Evolutionary conservation across 2,113 vertebrate genomes (phyloP).

Genomic region (Microtus ochrogaster): DNA sequence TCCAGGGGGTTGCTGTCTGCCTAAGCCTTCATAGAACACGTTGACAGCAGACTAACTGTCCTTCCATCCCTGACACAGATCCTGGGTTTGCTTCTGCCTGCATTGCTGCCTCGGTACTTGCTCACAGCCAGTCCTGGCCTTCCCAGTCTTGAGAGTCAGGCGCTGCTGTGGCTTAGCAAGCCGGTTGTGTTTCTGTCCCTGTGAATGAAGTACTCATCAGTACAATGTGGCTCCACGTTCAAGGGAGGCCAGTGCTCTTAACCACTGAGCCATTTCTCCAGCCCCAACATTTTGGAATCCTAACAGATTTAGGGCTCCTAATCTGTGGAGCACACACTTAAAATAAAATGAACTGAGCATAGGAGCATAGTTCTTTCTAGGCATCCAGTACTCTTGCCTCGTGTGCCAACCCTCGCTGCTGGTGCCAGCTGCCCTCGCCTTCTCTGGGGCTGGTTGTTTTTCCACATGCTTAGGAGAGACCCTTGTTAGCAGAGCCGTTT

Average conservation of each 20-base stretch:
- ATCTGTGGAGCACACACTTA: neutral
- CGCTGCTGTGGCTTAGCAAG: neutral
- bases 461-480: neutral
- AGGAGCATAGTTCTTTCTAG: neutral
- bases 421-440: neutral
- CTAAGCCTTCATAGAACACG: neutral
- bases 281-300: neutral
- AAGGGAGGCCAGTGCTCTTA: neutral
- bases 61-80: neutral
- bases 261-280: neutral
- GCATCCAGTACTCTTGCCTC: neutral
- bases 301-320: neutral
- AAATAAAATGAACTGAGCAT: neutral
- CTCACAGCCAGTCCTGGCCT: neutral
- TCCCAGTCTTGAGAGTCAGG: neutral
- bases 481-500: neutral
- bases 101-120: neutral
- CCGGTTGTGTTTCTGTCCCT: constrained; percentile 15
- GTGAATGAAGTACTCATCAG: neutral
- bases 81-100: neutral
- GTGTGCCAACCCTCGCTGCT: neutral
- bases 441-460: neutral
- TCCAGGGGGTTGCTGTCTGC: neutral
- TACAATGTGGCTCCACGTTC: neutral
- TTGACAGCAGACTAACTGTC: neutral